These are phyloP conservation scores for Eristalinus sepulchralis DNA, from an alignment of 2,888 invertebrate species.

Conservation along the genomic window DNA sequence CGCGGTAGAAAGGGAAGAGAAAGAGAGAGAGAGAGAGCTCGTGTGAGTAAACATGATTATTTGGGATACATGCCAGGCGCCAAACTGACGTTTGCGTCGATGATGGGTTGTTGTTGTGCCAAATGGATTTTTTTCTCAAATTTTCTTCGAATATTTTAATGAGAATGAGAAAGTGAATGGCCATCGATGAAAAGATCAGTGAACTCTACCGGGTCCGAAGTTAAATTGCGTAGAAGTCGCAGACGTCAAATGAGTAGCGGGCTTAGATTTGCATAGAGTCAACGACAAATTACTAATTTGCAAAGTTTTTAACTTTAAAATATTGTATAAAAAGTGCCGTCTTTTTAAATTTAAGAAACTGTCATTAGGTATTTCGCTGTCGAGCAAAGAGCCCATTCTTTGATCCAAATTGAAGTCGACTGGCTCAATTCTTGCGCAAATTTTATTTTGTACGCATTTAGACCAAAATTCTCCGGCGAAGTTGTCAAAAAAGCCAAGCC, in stretches of 20 bases:
- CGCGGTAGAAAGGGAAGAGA: conserved; percentile 6
- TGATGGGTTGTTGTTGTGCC: conserved; percentile 8
- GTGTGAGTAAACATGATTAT: conserved; percentile 6
- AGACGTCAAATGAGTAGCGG: neutral
- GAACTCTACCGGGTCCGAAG: neutral
- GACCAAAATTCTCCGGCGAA: too few relatives aligned
- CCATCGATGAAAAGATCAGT: neutral
- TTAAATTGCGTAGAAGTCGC: neutral
- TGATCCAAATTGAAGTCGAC: too few relatives aligned
- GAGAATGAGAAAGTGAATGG: neutral
- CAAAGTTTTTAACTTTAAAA: too few relatives aligned
- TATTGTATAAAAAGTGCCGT: too few relatives aligned
- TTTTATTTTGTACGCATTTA: too few relatives aligned
- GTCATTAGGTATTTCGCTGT: too few relatives aligned
- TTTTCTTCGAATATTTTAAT: too few relatives aligned
- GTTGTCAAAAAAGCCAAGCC: too few relatives aligned
- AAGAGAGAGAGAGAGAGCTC: neutral
- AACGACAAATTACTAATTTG: too few relatives aligned
- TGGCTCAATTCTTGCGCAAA: too few relatives aligned
- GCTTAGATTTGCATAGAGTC: neutral
- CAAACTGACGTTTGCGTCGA: conserved; percentile 7
- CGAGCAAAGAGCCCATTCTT: too few relatives aligned
- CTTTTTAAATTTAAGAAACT: too few relatives aligned
- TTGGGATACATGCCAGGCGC: conserved; percentile 37
- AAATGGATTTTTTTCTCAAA: neutral